phyloP scores from a whole-genome alignment of 1,140 invertebrate genomes.

The Bicyclus anynana region DNA sequence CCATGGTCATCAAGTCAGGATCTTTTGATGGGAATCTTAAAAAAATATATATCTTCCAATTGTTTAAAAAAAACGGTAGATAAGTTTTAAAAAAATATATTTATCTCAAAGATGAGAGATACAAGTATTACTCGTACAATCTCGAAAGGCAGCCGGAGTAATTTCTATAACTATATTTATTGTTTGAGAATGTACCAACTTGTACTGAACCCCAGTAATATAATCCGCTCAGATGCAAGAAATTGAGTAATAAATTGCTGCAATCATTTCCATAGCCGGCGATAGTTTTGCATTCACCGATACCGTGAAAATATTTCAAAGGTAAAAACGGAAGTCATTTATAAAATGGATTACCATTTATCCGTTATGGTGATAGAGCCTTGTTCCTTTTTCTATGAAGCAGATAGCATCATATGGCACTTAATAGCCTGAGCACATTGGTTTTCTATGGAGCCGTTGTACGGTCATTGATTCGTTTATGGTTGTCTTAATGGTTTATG shows the following conservation, averaged over 20 bases:
- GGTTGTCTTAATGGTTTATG: not conserved
- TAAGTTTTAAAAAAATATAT: no score
- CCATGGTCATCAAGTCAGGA: no score
- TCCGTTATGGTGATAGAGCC: not conserved
- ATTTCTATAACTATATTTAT: not conserved
- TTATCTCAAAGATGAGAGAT: no score
- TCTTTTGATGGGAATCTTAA: no score
- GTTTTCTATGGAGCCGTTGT: not conserved
- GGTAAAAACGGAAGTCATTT: slow-evolving; percentile 4
- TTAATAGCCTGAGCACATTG: not conserved
- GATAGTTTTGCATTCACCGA: slow-evolving; percentile 8
- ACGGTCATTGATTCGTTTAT: not conserved
- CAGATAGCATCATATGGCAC: not conserved
- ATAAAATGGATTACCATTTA: slow-evolving; percentile 6
- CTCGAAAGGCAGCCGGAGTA: not conserved
- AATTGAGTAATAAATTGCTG: slow-evolving; percentile 8
- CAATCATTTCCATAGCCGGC: slow-evolving; percentile 7
- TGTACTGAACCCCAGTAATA: not conserved
- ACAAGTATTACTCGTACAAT: no score
- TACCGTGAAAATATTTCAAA: slow-evolving; percentile 2
- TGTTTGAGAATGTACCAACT: not conserved
- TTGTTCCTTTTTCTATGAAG: slow-evolving; percentile 5
- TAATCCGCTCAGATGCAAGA: not conserved
- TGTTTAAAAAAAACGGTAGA: no score
- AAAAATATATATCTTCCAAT: no score